These are phyloP conservation scores for Kryptopterus vitreolus DNA, from an alignment of 2,797 vertebrate species.

Conservation along the genomic window DNA sequence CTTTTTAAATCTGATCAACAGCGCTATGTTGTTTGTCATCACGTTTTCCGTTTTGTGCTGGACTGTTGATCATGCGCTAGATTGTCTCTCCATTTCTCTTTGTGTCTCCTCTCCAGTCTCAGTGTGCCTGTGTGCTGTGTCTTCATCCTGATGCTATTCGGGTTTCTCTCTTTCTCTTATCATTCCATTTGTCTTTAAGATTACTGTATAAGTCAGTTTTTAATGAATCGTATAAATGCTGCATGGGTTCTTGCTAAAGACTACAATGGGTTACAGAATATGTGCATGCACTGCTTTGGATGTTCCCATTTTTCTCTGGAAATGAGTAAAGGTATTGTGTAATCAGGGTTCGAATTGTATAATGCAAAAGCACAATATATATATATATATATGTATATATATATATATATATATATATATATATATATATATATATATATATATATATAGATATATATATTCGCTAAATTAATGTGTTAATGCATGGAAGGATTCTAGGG, in stretches of 20 bases:
- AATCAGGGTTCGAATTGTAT: background rate
- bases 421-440: too few species aligned
- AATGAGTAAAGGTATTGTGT: conserved; percentile 1
- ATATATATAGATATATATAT: too few species aligned
- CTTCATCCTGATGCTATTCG: conserved; percentile 67
- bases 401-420: background rate
- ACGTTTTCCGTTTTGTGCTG: conserved; percentile 36
- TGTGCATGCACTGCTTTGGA: conserved; percentile 16
- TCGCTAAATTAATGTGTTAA: too few species aligned
- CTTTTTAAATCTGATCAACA: conserved; percentile 12
- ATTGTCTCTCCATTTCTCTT: conserved; percentile 51
- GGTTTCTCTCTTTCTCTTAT: conserved; percentile 64
- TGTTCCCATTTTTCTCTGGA: conserved; percentile 42
- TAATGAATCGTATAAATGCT: background rate
- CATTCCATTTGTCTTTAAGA: conserved; percentile 49
- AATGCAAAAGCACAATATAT: background rate
- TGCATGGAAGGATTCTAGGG: too few species aligned
- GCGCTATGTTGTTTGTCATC: conserved; percentile 15
- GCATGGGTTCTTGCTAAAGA: conserved; percentile 46
- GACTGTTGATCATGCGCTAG: conserved; percentile 19
- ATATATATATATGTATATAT: background rate
- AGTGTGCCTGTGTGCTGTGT: conserved; percentile 66
- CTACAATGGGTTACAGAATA: conserved; percentile 35
- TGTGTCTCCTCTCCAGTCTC: conserved; percentile 57
- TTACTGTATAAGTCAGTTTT: conserved; percentile 18